Conservation (phyloP, 2,888 invertebrate genomes). For the Dicranocentrus wangi region DNA sequence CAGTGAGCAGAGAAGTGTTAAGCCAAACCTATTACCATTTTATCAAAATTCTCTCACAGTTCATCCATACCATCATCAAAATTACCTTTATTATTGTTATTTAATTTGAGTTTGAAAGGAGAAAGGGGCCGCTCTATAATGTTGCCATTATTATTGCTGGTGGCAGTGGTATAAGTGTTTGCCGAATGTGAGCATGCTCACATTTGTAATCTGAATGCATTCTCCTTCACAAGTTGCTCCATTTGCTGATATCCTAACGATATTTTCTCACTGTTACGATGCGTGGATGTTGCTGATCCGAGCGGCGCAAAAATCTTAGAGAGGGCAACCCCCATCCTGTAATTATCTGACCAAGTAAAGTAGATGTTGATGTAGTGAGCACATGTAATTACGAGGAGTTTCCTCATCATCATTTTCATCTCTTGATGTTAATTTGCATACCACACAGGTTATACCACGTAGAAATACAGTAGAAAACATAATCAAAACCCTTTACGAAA, state of each 20-base stretch:
- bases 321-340: conserved; percentile 61
- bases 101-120: conserved; percentile 57
- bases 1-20: conserved; percentile 17
- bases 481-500: background rate
- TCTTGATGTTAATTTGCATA: conserved; percentile 65
- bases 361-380: conserved; percentile 69
- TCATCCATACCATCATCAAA: conserved; percentile 57
- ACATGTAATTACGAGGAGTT: conserved; percentile 66
- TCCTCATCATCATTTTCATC: conserved; percentile 61
- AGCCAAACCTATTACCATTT: conserved; percentile 48
- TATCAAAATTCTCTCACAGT: conserved; percentile 61
- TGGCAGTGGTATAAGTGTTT: conserved; percentile 37
- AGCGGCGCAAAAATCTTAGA: conserved; percentile 61
- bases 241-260: conserved; percentile 6
- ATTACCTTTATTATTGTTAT: conserved; percentile 61
- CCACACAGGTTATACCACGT: conserved; percentile 63
- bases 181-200: conserved; percentile 36
- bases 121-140: conserved; percentile 57
- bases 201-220: conserved; percentile 28
- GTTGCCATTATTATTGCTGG: conserved; percentile 52
- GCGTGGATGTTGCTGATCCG: conserved; percentile 38
- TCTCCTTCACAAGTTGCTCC: background rate
- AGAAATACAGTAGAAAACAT: background rate
- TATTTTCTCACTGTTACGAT: conserved; percentile 33
- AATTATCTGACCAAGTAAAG: conserved; percentile 66